Base-by-base conservation (phyloP, 1,140 invertebrate genomes). In the Lordiphosa stackelbergi region DNA sequence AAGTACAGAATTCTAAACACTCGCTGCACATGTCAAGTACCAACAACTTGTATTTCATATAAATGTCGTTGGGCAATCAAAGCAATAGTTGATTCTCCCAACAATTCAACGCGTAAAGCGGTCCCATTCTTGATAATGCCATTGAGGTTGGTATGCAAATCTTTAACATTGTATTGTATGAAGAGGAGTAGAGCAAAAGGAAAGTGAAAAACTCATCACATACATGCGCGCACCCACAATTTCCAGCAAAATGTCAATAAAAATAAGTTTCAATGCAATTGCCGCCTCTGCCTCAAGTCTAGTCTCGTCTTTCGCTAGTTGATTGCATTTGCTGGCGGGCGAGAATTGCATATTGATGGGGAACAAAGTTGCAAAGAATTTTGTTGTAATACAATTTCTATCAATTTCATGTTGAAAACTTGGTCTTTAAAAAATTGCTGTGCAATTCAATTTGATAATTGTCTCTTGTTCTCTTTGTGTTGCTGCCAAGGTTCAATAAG, bases 241-340 rank as follows among this genome's bases (percentile, higher is more conserved):
- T 16, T 31, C 48, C 7, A 38, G 2, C 9, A 57, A 57, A 66
- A 61, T 70, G 70, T 63, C 74, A 79, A 78, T 79, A 78, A 59
- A 70, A 78, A 79, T 65, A 64, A 53, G 71, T 59, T 66, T 56
- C 51, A 60, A 47, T 57, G 71, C 70, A 59, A 52, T 62, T 73
- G 47, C 43, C 65, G 34, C 24, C 19, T 31, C 13, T n/a, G 11
- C 31, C 7, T 12, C 5, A 13, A n/a, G 6, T 10, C 7, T 13
- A 47, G 8, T 10, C 13, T 8, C 36, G 42, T 28, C 12, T 11
- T 24, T 41, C 40, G 11, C 45, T 36, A 43, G 46, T 69, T 69
- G 58, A 78, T 77, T 73, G 70, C 70, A 73, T 68, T 73, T 66
- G 43, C 65, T 49, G 47, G 53, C 37, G 46, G 53, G 37, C 70